Conservation (phyloP, 2,888 invertebrate genomes). For the Salticus scenicus region DNA sequence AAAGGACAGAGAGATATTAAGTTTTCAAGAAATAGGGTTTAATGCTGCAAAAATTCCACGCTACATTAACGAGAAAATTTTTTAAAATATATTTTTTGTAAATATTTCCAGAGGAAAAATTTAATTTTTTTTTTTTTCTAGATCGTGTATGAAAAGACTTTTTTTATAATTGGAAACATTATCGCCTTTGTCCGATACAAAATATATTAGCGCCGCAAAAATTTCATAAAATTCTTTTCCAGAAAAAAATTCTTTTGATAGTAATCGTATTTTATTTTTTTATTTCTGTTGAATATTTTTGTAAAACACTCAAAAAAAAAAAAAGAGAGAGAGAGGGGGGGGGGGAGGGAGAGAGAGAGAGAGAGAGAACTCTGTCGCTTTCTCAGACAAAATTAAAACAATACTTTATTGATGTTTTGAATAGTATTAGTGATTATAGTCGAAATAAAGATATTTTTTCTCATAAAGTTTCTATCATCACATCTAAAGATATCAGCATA, state of each 20-base stretch:
- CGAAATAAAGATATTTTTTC: too few species aligned
- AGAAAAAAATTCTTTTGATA: background rate
- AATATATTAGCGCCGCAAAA: background rate
- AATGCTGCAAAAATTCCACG: constrained; percentile 2
- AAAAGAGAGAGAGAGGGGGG: too few species aligned
- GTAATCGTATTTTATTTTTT: too few species aligned
- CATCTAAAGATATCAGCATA: too few species aligned
- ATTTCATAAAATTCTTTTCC: background rate
- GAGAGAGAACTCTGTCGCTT: too few species aligned
- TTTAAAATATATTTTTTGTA: background rate
- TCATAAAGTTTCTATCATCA: too few species aligned
- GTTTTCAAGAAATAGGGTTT: constrained; percentile 2
- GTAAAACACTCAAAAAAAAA: too few species aligned
- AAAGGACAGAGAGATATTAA: background rate
- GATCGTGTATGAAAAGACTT: background rate
- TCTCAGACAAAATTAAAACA: too few species aligned
- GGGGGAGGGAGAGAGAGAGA: too few species aligned
- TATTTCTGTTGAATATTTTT: too few species aligned
- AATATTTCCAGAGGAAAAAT: background rate
- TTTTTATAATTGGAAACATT: background rate
- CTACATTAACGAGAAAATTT: background rate
- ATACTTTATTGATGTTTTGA: too few species aligned
- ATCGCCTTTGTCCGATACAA: background rate
- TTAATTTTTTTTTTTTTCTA: background rate
- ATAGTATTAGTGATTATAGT: too few species aligned